Conservation (phyloP, 2,888 invertebrate genomes). For the Adineta ricciae region DNA sequence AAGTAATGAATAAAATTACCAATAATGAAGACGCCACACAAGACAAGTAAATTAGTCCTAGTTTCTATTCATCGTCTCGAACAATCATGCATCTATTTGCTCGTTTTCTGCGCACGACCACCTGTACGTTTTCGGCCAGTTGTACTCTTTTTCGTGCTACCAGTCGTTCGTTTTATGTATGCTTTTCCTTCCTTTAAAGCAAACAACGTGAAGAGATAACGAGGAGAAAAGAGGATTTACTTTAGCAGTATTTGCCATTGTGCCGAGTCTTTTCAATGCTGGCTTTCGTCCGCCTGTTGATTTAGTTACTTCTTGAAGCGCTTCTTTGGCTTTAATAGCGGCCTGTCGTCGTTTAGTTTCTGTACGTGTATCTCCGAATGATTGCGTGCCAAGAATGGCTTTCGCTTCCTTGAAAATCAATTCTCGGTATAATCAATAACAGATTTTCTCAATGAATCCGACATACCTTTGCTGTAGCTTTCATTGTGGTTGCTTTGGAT, state of each 20-base stretch:
- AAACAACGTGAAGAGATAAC: not conserved
- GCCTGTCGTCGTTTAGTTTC: conserved; percentile 8
- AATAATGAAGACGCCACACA: conserved; percentile 6
- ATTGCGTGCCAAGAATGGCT: not conserved
- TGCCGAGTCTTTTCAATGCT: not conserved
- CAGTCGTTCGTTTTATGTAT: not conserved
- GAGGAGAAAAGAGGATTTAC: conserved; percentile 28
- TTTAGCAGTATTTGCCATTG: conserved; percentile 52
- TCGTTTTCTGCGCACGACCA: not conserved
- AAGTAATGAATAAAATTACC: not conserved
- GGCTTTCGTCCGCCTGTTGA: conserved; percentile 19
- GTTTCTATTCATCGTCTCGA: not conserved
- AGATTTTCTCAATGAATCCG: no score
- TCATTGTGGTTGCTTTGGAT: not conserved
- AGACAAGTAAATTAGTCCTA: not conserved
- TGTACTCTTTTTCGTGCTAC: not conserved
- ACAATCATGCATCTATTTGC: not conserved
- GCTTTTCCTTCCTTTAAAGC: not conserved
- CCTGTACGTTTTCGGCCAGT: not conserved
- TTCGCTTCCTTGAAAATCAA: not conserved
- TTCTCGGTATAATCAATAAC: not conserved
- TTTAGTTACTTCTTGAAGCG: not conserved
- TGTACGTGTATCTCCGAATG: conserved; percentile 36
- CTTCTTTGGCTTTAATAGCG: not conserved
- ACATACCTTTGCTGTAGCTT: not conserved